Base-by-base conservation (phyloP, 2,888 invertebrate genomes). In the Polymixis flavicincta region DNA sequence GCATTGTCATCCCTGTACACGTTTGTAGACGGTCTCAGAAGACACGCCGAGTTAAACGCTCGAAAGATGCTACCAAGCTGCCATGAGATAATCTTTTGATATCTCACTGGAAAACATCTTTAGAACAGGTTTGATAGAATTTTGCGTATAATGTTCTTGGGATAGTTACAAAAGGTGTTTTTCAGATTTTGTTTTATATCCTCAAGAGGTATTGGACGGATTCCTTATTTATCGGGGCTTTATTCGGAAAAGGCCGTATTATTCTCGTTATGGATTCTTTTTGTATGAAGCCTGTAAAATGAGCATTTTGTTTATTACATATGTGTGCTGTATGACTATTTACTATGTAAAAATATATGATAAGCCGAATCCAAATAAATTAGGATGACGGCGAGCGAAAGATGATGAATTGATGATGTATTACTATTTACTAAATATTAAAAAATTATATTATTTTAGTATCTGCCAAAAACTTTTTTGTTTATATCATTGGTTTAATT, bases 121-220 rank as follows among this genome's bases (percentile, higher is more conserved):
- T 50, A 50, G 52, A 80, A 84, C 69, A 82, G 71, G 52, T 82
- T 84, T 84, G 48, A 80, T 71, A 65, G 57, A 75, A 84, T 82
- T 80, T 71, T 63, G 55, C 60, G 64, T 84, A 71, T 73, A 67
- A 81, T 67, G 55, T 84, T 83, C 48, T 63, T 50, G 11, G 69
- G 52, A 83, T 83, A 73, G 74, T 74, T 70, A 83, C 74, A 81
- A 79, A 73, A 83, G 74, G 61, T 82, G 75, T 71, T 84, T 70
- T 82, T 68, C 52, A 60, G 52, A 84, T 74, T 84, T 63, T 22
- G 61, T 66, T 66, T 73, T 68, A 65, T 64, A 78, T 78, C 66
- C 54, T 64, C 57, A n/a, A 57, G 50, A 60, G 73, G 55, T 67
- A 64, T 74, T 73, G 66, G 79, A 67, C 54, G 55, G 19, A 5